Percentiles rank a stretch among this genome's conserved stretches.
Conservation (phyloP, 1,140 invertebrate genomes). For the Charaxes varanes region DNA sequence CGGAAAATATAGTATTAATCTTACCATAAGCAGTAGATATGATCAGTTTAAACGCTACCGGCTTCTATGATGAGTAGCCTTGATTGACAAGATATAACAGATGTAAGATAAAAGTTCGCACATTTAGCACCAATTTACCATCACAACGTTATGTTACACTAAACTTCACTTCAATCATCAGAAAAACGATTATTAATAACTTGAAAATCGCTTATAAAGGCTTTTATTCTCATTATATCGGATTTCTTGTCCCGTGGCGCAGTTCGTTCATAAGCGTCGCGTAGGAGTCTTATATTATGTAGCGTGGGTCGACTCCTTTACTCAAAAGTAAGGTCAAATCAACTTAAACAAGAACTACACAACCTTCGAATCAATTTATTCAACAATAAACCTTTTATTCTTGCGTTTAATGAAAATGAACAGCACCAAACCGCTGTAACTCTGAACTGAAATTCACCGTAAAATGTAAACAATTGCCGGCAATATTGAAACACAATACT, state of each 20-base stretch:
- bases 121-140: conserved; percentile 13
- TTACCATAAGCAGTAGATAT: conserved; percentile 25
- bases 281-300: conserved; percentile 65
- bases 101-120: conserved; percentile 10
- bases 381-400: conserved; percentile 32
- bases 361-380: conserved; percentile 32
- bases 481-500: conserved; percentile 47
- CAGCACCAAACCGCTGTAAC: conserved; percentile 24
- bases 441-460: conserved; percentile 26
- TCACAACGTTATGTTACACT: conserved; percentile 17
- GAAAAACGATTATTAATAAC: conserved; percentile 10
- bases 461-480: conserved; percentile 63
- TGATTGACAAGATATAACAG: conserved; percentile 25
- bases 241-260: conserved; percentile 35
- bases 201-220: conserved; percentile 20
- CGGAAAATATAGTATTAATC: conserved; percentile 13
- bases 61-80: conserved; percentile 22
- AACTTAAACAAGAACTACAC: conserved; percentile 26
- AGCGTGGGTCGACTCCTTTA: conserved; percentile 60
- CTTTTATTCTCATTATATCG: conserved; percentile 36
- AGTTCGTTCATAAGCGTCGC: conserved; percentile 40
- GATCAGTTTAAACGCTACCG: background rate
- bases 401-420: conserved; percentile 22
- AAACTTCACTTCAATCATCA: conserved; percentile 22
- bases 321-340: conserved; percentile 57